Evolutionary conservation across 1,140 invertebrate species (phyloP), one percentile per base, ranked within the genome.

Genomic region (Cydia fagiglandana): DNA sequence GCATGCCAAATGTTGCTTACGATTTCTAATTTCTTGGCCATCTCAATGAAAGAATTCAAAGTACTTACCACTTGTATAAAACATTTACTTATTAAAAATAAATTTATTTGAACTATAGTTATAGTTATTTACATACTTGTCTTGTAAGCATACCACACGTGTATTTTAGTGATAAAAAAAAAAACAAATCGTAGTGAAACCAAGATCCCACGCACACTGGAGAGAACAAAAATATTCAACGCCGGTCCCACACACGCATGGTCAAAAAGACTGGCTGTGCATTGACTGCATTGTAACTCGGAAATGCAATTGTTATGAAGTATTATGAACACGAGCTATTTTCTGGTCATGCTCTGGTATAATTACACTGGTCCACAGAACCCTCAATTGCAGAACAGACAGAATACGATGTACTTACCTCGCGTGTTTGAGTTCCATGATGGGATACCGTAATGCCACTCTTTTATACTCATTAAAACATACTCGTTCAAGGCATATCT

Each of bases 251-350:
- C 64, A 64, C 64, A 68, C 64, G 24, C 64, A 64, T 64, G 30
- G 64, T 34, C 4, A 68, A 68, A 38, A 68, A n/a, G 24, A 68
- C 34, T 66, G 24, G 10, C 64, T 66, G n/a, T 17, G 64, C 66
- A 17, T 34, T 38, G 30, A 38, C 0, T 17, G 64, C 66, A 17
- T 34, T 38, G 30, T n/a, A 70, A 70, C 30, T 45, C 17, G 66
- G 66, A 70, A 38, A 41, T 24, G 20, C 66, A 70, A 70, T 41
- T 38, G n/a, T 20, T 38, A 41, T 70, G 28, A 70, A 70, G 20
- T 38, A 7, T 20, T 38, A 41, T 70, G 28, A 66, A 66, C 13
- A 15, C 66, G 7, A 45, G 38, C 38, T 41, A 34, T 34, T 68
- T 34, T 68, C 28, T 68, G 28, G 64, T 1, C 64, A 45, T 41